phyloP scores from a whole-genome alignment of 2,113 vertebrate species.

The Jacana jacana region DNA sequence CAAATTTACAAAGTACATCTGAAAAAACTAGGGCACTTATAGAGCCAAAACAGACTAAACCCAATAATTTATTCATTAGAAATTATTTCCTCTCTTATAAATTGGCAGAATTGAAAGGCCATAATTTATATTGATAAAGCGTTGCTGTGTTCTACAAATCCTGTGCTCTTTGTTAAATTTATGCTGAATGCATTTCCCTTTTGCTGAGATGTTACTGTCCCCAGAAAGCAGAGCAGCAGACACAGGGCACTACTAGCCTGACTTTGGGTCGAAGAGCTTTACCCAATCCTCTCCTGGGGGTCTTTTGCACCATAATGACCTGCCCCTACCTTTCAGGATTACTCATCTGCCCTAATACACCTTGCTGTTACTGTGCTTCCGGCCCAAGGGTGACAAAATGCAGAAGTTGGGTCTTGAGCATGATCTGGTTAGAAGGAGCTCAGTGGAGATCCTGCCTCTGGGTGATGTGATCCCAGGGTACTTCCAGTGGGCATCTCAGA shows the following conservation, averaged over 20 bases:
- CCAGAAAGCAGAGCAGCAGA: neutral
- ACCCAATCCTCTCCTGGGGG: neutral
- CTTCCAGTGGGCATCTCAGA: neutral
- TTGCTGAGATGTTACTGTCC: neutral
- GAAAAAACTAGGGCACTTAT: neutral
- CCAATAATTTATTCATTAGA: constrained; percentile 10
- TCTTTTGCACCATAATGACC: neutral
- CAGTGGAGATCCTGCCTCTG: neutral
- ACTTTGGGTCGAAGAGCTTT: neutral
- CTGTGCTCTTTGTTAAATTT: neutral
- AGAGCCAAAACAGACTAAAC: neutral
- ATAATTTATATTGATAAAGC: constrained; percentile 3
- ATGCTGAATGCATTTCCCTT: neutral
- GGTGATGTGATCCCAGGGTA: neutral
- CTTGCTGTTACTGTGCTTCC: neutral
- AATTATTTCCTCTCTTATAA: neutral
- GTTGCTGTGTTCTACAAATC: neutral
- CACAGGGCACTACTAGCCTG: neutral
- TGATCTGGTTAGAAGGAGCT: neutral
- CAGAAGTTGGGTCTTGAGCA: neutral
- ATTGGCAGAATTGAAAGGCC: neutral
- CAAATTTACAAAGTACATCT: neutral
- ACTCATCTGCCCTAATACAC: neutral
- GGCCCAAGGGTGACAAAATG: neutral
- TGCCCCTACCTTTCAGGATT: neutral